Conservation (phyloP, 2,113 vertebrate genomes). For the Lates calcarifer region DNA sequence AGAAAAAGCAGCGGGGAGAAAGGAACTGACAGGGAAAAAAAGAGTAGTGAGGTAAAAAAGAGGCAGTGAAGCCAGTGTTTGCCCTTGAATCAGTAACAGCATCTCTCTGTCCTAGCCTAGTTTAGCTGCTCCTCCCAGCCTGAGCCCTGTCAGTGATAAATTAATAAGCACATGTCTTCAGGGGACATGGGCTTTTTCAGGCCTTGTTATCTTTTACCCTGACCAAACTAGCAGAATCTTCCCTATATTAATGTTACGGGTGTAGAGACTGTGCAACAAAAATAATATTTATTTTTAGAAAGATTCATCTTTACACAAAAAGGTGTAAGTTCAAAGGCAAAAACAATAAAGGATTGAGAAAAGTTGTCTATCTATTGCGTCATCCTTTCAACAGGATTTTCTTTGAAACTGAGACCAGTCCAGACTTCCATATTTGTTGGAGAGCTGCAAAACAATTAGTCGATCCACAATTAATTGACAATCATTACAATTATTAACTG, state of each 20-base stretch:
- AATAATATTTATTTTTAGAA: not conserved
- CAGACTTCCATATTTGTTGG: not conserved
- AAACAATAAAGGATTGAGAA: not conserved
- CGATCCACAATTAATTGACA: not conserved
- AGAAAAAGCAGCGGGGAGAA: conserved; percentile 1
- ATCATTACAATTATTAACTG: too few species aligned
- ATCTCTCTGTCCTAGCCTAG: conserved; percentile 49
- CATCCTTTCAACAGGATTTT: not conserved
- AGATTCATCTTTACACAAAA: not conserved
- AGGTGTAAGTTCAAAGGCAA: not conserved
- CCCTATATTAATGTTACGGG: conserved; percentile 14
- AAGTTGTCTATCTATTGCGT: not conserved
- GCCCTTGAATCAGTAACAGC: conserved; percentile 53
- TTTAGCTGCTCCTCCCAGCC: conserved; percentile 47
- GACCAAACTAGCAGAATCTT: conserved; percentile 5
- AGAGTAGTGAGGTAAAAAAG: not conserved
- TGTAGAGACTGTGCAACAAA: not conserved
- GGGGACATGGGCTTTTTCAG: conserved; percentile 49
- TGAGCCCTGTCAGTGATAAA: conserved; percentile 52
- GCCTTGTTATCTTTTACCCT: conserved; percentile 37
- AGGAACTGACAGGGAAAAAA: conserved; percentile 5
- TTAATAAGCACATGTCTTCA: conserved; percentile 70
- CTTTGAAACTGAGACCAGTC: not conserved
- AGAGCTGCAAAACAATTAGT: not conserved
- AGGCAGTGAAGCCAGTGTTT: conserved; percentile 16